Conservation (phyloP, 2,113 vertebrate species). For the Clarias macrocephalus region DNA sequence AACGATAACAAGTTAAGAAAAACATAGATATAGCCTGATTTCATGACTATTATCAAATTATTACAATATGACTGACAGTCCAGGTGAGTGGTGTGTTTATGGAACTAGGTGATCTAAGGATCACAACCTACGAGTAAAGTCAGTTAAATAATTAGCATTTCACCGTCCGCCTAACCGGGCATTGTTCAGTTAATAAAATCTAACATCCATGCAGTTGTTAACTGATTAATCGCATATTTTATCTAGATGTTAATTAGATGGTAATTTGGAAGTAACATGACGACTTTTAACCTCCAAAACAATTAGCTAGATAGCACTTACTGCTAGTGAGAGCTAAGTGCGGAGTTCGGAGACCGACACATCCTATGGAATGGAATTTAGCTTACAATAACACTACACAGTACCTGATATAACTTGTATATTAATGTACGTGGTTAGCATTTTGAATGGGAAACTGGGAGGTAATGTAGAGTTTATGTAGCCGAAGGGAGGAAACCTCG, state of each 20-base stretch:
- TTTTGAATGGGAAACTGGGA: not conserved
- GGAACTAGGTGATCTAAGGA: not conserved
- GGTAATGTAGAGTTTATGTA: not conserved
- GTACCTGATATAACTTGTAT: not conserved
- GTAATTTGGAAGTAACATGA: too few relatives aligned
- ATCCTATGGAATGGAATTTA: too few relatives aligned
- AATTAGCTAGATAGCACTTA: not conserved
- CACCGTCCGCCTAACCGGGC: not conserved
- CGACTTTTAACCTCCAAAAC: not conserved
- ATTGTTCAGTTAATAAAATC: not conserved
- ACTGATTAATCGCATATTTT: not conserved
- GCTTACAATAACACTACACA: too few relatives aligned
- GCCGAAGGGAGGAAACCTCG: not conserved
- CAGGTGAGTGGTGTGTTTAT: constrained; percentile 31
- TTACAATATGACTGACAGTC: constrained; percentile 35
- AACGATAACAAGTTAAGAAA: not conserved
- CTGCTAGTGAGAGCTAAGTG: not conserved
- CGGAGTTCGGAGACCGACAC: not conserved
- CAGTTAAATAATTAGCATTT: not conserved
- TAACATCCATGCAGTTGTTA: not conserved
- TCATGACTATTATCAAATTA: not conserved
- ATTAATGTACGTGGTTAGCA: not conserved
- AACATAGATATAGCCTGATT: not conserved
- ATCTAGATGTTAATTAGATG: not conserved
- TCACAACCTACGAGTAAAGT: not conserved